Conservation (phyloP, 2,888 invertebrate species). For the Dynastes hyllus region DNA sequence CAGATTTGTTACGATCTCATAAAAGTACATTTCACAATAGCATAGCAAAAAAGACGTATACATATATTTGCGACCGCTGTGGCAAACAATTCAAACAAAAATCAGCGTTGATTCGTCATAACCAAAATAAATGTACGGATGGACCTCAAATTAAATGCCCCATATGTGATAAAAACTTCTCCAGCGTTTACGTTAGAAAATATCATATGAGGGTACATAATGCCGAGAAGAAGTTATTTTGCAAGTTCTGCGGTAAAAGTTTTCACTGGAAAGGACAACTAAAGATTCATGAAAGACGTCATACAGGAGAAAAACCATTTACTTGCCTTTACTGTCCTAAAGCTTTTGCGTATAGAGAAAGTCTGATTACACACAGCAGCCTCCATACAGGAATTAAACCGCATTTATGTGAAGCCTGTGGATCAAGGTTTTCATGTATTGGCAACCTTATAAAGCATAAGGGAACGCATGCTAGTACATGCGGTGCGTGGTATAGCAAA, state of each 20-base stretch:
- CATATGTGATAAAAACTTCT: conserved; percentile 69
- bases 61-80: conserved; percentile 65
- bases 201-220: conserved; percentile 71
- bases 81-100: conserved; percentile 67
- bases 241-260: conserved; percentile 66
- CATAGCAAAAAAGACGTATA: conserved; percentile 56
- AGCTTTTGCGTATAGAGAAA: conserved; percentile 71
- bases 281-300: conserved; percentile 69
- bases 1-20: conserved; percentile 70
- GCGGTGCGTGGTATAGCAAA: conserved; percentile 65
- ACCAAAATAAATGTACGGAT: conserved; percentile 70
- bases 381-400: conserved; percentile 72
- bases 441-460: conserved; percentile 72
- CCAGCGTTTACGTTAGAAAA: conserved; percentile 70
- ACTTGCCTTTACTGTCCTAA: conserved; percentile 69
- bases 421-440: conserved; percentile 71
- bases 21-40: conserved; percentile 64
- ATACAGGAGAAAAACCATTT: conserved; percentile 73
- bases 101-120: conserved; percentile 69
- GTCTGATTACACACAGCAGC: conserved; percentile 71
- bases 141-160: conserved; percentile 62
- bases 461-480: conserved; percentile 69
- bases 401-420: conserved; percentile 72
- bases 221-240: conserved; percentile 63
- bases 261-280: conserved; percentile 68